A percentile compares a stretch with the other conserved stretches of the same genome.
Conservation (phyloP, 2,888 invertebrate species). For the Opisthograptis luteolata region DNA sequence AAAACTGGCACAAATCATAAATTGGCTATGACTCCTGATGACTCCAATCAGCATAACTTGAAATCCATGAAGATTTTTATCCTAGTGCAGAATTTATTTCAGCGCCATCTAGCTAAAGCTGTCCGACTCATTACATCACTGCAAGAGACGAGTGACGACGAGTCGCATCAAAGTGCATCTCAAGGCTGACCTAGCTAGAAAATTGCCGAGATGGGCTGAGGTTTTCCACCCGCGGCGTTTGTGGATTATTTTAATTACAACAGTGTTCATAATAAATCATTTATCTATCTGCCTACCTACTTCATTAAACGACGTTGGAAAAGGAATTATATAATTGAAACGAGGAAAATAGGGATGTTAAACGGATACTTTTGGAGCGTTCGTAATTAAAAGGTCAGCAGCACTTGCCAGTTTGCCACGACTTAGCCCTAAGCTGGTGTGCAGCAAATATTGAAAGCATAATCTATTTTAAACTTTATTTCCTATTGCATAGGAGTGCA, state of each 20-base stretch:
- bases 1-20: no score
- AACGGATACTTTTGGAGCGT: not conserved
- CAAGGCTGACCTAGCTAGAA: slow-evolving; percentile 33
- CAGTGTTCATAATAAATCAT: slow-evolving; percentile 11
- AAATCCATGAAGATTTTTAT: not conserved
- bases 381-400: slow-evolving; percentile 11
- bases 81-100: slow-evolving; percentile 26
- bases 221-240: slow-evolving; percentile 26
- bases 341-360: not conserved
- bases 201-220: slow-evolving; percentile 31
- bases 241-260: slow-evolving; percentile 15
- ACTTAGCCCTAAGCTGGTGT: slow-evolving; percentile 31
- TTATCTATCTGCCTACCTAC: slow-evolving; percentile 2
- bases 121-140: slow-evolving; percentile 50
- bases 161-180: slow-evolving; percentile 45
- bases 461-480: slow-evolving; percentile 29
- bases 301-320: not conserved
- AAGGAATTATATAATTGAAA: not conserved
- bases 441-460: slow-evolving; percentile 26
- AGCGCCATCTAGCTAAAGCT: slow-evolving; percentile 62
- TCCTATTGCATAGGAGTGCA: slow-evolving; percentile 15
- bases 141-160: slow-evolving; percentile 45
- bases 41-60: not conserved
- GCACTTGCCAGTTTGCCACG: slow-evolving; percentile 27
- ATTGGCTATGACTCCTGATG: no score